These are phyloP conservation scores for Athrips mouffetella DNA, from an alignment of 2,888 invertebrate species.

Conservation along the genomic window DNA sequence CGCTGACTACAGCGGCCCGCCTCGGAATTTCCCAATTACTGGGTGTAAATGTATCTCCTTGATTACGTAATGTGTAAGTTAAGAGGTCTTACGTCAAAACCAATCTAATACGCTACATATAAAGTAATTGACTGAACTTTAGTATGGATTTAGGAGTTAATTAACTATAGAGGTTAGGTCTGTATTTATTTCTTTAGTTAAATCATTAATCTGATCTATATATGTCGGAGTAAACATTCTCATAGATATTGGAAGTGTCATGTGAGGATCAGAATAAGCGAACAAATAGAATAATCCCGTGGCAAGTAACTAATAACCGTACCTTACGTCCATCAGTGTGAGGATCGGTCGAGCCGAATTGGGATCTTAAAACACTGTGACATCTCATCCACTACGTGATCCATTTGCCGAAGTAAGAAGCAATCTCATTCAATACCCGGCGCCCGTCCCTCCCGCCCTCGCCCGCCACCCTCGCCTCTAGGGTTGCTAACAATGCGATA, in stretches of 20 bases:
- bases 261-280: no score
- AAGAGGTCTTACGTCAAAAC: conserved; percentile 23
- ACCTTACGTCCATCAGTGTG: conserved; percentile 37
- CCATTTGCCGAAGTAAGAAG: conserved; percentile 80
- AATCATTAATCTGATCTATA: no score
- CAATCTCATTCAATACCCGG: conserved; percentile 79
- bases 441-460: conserved; percentile 37
- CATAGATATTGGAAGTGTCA: no score
- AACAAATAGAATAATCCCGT: background rate
- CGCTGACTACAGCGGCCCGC: conserved; percentile 43
- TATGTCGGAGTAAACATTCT: no score
- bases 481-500: conserved; percentile 70
- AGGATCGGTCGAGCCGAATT: conserved; percentile 60
- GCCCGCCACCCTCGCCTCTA: conserved; percentile 37
- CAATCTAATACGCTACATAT: conserved; percentile 1
- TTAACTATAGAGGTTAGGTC: background rate
- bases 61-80: conserved; percentile 56
- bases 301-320: conserved; percentile 37
- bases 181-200: no score
- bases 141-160: background rate
- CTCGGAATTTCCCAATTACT: conserved; percentile 77
- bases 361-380: conserved; percentile 79
- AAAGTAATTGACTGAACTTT: conserved; percentile 6
- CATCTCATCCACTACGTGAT: conserved; percentile 80
- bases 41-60: conserved; percentile 71